Conservation (phyloP, 2,888 invertebrate genomes). For the Limnephilus rhombicus region DNA sequence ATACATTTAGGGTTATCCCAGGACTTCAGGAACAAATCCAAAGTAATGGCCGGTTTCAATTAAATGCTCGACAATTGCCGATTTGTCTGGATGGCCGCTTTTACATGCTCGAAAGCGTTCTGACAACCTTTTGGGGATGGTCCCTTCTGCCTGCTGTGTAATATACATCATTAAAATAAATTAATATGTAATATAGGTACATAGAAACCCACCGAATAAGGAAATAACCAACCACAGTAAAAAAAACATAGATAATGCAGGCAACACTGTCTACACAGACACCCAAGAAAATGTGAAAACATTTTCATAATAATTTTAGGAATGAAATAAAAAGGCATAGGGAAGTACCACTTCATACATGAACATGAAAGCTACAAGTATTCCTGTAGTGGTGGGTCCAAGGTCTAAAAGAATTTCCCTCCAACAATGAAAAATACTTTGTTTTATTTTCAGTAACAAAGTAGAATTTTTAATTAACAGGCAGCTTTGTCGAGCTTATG, state of each 20-base stretch:
- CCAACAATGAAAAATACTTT: constrained; percentile 24
- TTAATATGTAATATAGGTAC: no score
- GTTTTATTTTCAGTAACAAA: constrained; percentile 40
- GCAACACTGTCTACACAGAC: not conserved
- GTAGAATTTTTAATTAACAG: constrained; percentile 50
- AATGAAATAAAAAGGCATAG: not conserved
- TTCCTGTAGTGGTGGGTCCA: not conserved
- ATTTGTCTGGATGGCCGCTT: no score
- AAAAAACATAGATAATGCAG: not conserved
- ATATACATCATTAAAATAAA: no score
- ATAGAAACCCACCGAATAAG: no score
- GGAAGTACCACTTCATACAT: not conserved
- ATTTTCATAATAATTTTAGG: not conserved
- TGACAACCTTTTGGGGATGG: no score
- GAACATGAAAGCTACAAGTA: not conserved
- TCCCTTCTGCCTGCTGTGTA: no score
- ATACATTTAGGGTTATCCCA: no score
- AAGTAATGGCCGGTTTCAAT: no score
- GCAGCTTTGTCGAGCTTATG: constrained; percentile 46
- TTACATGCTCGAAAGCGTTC: no score
- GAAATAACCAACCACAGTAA: not conserved
- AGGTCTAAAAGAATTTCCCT: constrained; percentile 20
- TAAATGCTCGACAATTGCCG: no score
- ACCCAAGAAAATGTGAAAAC: not conserved
- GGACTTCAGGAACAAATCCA: no score